phyloP scores from a whole-genome alignment of 2,113 vertebrate species.

The Axis porcinus region DNA sequence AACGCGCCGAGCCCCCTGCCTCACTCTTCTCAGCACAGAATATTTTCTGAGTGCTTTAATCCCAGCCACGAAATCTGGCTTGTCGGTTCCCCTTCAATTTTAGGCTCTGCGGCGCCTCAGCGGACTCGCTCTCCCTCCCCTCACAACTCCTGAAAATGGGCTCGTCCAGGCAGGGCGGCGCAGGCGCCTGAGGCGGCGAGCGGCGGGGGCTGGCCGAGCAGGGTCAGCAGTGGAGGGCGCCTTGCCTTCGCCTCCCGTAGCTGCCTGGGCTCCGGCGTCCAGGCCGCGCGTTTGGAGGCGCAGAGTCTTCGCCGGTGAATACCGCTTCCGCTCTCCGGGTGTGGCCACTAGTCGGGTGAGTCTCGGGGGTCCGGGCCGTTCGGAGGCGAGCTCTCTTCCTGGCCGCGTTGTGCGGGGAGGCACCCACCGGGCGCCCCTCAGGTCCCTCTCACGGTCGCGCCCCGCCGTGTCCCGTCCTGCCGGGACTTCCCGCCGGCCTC shows the following conservation, averaged over 20 bases:
- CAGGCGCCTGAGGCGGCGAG: not conserved
- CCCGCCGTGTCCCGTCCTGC: not conserved
- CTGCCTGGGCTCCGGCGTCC: fast-evolving
- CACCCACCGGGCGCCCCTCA: fast-evolving
- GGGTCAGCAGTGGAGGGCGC: not conserved
- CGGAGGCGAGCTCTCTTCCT: not conserved
- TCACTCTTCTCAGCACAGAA: not conserved
- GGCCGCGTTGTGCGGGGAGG: not conserved
- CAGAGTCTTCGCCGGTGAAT: fast-evolving
- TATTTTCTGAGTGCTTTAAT: fast-evolving
- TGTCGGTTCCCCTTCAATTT: fast-evolving
- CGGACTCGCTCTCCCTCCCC: fast-evolving
- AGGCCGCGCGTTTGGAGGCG: fast-evolving
- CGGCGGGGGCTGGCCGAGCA: fast-evolving
- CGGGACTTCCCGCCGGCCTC: not conserved
- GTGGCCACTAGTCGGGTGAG: slow-evolving; percentile 39
- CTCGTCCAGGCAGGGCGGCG: not conserved
- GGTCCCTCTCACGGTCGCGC: no score
- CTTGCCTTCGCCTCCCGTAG: fast-evolving
- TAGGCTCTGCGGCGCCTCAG: not conserved
- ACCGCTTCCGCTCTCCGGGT: no score
- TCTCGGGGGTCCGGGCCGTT: not conserved
- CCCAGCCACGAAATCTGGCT: fast-evolving
- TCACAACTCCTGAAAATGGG: fast-evolving
- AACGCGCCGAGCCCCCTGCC: fast-evolving